Base-by-base conservation (phyloP, 35 echinoderm and acorn worm genomes). In the Stichopus chloronotus region DNA sequence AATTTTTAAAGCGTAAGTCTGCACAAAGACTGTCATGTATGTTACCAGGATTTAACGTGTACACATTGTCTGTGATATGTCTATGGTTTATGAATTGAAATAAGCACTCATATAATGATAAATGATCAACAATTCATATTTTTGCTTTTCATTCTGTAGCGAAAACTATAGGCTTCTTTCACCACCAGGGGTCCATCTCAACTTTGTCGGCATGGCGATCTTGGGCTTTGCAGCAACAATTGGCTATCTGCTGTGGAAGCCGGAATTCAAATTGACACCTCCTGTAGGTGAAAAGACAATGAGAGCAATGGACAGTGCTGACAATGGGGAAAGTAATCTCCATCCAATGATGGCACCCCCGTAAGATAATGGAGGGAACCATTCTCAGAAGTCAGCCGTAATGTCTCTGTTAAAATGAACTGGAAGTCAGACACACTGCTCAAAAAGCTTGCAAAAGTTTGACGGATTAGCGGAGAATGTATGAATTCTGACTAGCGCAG, bases 251-350 rank as follows among this genome's bases (percentile, higher is more conserved):
- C 60, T 89, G 6, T 89, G 87, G 87, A 89, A 89, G 57, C 30
- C 87, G 55, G 87, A 89, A 71, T 89, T 71, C 52, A 89, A 89
- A 89, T 61, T 89, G 87, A 89, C 87, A 71, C 87, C 87, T 63
- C 4, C 87, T 0, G 65, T 89, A 4, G 55, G 82, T 58, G 56
- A 57, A 7, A 56, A 21, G 21, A 17, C 80, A 7, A 69, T 7
- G 86, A 55, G 57, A 85, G 0, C 30, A 14, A 22, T 43, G 6
- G 58, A 60, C 58, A 81, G 14, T 81, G 78, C 17, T 53, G 80
- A 83, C 24, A 16, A 74, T 74, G 43, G 20, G n/a, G 80, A 83
- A 30, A 83, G 19, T n/a, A 83, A 83, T 30, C 25, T 83, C 5
- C 9, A 83, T 10, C 80, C 80, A 52, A 83, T 83, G 80, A 83